These are phyloP conservation scores for Microchirus variegatus DNA, from an alignment of 2,797 vertebrate genomes.

Conservation along the genomic window DNA sequence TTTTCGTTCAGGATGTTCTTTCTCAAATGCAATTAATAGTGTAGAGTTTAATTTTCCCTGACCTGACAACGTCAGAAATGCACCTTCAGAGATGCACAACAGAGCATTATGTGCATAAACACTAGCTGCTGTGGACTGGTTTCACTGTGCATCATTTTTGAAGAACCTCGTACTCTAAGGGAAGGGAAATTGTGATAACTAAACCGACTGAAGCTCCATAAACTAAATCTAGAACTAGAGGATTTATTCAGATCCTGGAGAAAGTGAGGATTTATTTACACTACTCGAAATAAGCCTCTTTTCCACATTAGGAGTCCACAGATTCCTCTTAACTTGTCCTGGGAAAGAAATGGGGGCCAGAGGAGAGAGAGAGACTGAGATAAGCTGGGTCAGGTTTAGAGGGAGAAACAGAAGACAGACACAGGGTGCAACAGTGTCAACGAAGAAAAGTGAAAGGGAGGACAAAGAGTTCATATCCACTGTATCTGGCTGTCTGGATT, in stretches of 20 bases:
- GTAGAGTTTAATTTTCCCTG: not conserved
- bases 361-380: slow-evolving; percentile 6
- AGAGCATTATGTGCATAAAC: not conserved
- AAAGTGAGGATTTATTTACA: slow-evolving; percentile 17
- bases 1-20: too few relatives aligned
- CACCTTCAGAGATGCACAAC: not conserved
- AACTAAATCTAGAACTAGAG: too few relatives aligned
- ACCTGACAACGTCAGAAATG: too few relatives aligned
- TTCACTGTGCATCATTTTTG: too few relatives aligned
- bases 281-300: slow-evolving; percentile 38
- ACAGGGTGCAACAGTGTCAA: not conserved
- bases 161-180: too few relatives aligned
- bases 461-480: slow-evolving; percentile 21
- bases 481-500: slow-evolving; percentile 18
- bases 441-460: slow-evolving; percentile 9
- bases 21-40: too few relatives aligned
- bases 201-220: too few relatives aligned
- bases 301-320: slow-evolving; percentile 11
- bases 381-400: slow-evolving; percentile 3
- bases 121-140: too few relatives aligned
- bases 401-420: not conserved
- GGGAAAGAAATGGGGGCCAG: slow-evolving; percentile 6
- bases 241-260: too few relatives aligned
- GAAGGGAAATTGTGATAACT: too few relatives aligned
- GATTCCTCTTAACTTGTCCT: slow-evolving; percentile 3